These are phyloP conservation scores for Sebastes steindachneri DNA, from an alignment of 2,797 vertebrate species.

Conservation along the genomic window DNA sequence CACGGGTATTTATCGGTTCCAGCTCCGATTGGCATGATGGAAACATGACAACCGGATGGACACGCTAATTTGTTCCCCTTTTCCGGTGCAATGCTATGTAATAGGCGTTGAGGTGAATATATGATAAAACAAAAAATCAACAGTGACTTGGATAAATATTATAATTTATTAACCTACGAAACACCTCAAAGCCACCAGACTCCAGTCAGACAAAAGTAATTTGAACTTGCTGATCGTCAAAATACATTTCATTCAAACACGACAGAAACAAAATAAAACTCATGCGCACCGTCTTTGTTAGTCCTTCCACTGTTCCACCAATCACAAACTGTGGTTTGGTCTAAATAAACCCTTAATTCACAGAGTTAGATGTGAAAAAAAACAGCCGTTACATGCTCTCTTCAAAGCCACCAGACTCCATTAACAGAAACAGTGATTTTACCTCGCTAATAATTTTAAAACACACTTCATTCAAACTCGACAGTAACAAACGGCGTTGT, in stretches of 20 bases:
- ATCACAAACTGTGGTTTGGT: neutral
- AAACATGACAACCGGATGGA: neutral
- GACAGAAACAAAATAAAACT: neutral
- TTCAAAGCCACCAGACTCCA: neutral
- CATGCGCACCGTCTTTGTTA: neutral
- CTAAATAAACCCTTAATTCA: neutral
- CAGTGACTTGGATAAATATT: too few relatives aligned
- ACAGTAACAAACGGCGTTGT: too few relatives aligned
- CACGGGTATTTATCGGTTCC: too few relatives aligned
- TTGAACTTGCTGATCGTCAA: too few relatives aligned
- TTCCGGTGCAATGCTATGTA: neutral
- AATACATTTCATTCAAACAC: too few relatives aligned
- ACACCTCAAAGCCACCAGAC: too few relatives aligned
- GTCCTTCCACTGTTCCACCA: too few relatives aligned
- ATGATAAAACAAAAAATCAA: neutral
- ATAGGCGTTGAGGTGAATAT: neutral
- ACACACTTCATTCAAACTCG: too few relatives aligned
- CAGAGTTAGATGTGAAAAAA: neutral
- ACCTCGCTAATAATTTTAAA: too few relatives aligned
- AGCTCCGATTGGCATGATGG: too few relatives aligned
- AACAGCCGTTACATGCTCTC: fast-evolving
- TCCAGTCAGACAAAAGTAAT: too few relatives aligned
- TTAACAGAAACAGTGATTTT: fast-evolving
- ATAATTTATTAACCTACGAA: too few relatives aligned
- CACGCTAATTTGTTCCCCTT: neutral